These are phyloP conservation scores for Holothuria leucospilota DNA, from an alignment of 53 echinoderm and acorn worm species.

Conservation along the genomic window DNA sequence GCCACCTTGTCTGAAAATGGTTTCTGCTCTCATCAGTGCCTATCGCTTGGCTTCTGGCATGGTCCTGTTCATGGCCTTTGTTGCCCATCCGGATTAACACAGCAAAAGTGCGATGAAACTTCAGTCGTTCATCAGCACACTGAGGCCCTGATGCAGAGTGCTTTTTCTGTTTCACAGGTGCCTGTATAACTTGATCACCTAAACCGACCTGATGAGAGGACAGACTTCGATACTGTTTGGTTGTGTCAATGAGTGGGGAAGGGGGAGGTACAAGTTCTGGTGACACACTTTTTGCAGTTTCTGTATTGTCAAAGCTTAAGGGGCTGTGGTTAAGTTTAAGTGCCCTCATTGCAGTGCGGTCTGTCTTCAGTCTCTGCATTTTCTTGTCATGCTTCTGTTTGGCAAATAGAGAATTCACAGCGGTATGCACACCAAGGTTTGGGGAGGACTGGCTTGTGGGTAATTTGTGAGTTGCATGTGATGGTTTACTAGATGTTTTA, in stretches of 20 bases:
- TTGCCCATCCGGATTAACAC: conserved; percentile 70
- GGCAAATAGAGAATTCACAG: conserved; percentile 30
- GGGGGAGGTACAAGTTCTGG: conserved; percentile 27
- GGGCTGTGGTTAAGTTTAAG: conserved; percentile 47
- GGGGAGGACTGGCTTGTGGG: conserved; percentile 40
- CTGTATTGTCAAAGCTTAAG: conserved; percentile 26
- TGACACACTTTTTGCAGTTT: background rate
- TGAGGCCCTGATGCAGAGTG: conserved; percentile 2
- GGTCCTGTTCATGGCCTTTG: conserved; percentile 71
- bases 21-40: background rate
- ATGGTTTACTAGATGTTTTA: background rate
- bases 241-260: conserved; percentile 43
- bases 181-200: background rate
- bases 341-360: conserved; percentile 14
- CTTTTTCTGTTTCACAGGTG: background rate
- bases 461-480: background rate
- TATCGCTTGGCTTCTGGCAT: conserved; percentile 33
- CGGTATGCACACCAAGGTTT: background rate
- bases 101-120: conserved; percentile 90
- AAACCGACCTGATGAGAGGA: conserved; percentile 15
- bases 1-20: conserved; percentile 77
- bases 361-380: conserved; percentile 35
- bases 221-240: conserved; percentile 43
- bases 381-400: conserved; percentile 42
- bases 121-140: conserved; percentile 64